Base-by-base conservation (phyloP, 2,888 invertebrate genomes). In the Dasypogon diadema region DNA sequence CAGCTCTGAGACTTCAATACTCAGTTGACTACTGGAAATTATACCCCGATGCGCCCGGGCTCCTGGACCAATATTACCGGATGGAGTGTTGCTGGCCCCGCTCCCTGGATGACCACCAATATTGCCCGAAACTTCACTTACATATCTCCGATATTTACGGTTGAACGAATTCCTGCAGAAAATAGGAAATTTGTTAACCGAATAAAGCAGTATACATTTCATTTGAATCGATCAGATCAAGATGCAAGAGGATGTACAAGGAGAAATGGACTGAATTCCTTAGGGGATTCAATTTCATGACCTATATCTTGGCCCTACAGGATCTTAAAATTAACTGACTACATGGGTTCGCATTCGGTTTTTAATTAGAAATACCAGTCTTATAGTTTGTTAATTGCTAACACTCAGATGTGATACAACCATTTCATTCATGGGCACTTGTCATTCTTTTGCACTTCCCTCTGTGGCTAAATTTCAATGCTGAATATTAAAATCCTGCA, bases 1-100 rank as follows among this genome's bases (percentile, higher is more conserved):
- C 51, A 92, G 87, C 80, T 92, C 91, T 1, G 92, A 91, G 80
- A 94, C 90, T 75, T 92, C 91, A 78, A 94, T 90, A 84, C 91
- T 91, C 60, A 94, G 86, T 78, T 92, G 92, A 80, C 92, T 91
- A 55, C 91, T 91, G 65, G 91, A 89, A 78, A 83, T 82, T 82
- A 84, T 83, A 63, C 84, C 84, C 54, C 78, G 75, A 75, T 79
- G 79, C 24, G 63, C 88, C 87, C 75, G 68, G 76, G 24, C 63
- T 34, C 51, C 51, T 21, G 55, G 51, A 42, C 74, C 70, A 37
- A 56, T 72, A 22, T 10, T 56, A 26, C 70, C 54, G 54, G 60
- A 30, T 24, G 37, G 30, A 30, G 16, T 18, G 30, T 18, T 63
- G 34, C 55, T 34, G 48, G 37, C 34, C 10, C 48, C 18, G 37